phyloP scores from a whole-genome alignment of 2,797 vertebrate genomes.

The Enteromius fasciolatus region DNA sequence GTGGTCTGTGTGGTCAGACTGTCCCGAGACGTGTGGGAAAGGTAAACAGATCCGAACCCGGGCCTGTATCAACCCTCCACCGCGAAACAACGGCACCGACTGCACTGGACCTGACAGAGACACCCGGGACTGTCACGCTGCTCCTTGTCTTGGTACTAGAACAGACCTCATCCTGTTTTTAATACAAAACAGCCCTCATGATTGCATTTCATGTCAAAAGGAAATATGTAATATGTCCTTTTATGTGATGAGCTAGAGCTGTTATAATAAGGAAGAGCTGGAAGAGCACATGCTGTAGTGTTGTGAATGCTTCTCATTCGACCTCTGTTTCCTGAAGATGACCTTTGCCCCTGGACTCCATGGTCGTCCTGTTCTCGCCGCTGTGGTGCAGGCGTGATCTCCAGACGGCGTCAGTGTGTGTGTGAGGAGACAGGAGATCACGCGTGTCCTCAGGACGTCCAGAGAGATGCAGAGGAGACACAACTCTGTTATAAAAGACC shows the following conservation, averaged over 20 bases:
- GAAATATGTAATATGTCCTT: too few species aligned
- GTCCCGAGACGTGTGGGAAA: constrained; percentile 81
- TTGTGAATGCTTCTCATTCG: neutral
- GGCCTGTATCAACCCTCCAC: constrained; percentile 80
- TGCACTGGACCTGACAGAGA: constrained; percentile 79
- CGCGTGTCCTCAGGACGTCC: constrained; percentile 67
- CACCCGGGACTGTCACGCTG: constrained; percentile 71
- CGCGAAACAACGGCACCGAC: constrained; percentile 73
- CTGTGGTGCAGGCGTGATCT: constrained; percentile 82
- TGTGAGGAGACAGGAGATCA: constrained; percentile 73
- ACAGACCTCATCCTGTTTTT: neutral
- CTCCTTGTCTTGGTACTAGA: constrained; percentile 74
- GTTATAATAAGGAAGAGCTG: too few species aligned
- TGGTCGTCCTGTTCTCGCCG: constrained; percentile 84
- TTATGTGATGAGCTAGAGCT: neutral
- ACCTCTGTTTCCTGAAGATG: constrained; percentile 67
- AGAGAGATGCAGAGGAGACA: constrained; percentile 71
- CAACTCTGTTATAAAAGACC: constrained; percentile 80
- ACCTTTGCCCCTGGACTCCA: constrained; percentile 82
- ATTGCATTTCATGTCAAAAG: too few species aligned
- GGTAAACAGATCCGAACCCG: constrained; percentile 78
- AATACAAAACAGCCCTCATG: neutral
- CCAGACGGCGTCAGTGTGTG: constrained; percentile 74
- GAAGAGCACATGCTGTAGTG: neutral
- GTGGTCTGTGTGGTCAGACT: constrained; percentile 90